Percentiles rank a stretch among this genome's conserved stretches.
Conservation (phyloP, 2,113 vertebrate species). For the Hypocryptadius cinnamomeus region DNA sequence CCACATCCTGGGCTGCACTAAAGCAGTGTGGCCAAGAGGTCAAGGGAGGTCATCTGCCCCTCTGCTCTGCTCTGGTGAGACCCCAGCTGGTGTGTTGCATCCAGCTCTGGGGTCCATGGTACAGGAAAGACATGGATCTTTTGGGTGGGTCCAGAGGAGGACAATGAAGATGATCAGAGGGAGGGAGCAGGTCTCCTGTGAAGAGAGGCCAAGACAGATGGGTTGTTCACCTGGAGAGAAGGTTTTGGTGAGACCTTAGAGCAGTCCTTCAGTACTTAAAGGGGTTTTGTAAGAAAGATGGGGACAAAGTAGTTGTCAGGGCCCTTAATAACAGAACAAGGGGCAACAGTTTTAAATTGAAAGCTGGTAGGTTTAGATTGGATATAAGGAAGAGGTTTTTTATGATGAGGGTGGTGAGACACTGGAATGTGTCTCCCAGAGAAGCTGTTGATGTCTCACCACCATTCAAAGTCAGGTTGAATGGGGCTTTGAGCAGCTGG, state of each 20-base stretch:
- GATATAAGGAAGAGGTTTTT: not conserved
- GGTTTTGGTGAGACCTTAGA: not conserved
- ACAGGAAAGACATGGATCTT: not conserved
- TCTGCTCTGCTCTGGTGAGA: not conserved
- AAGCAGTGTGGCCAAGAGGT: not conserved
- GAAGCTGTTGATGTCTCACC: not conserved
- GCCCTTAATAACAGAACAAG: not conserved
- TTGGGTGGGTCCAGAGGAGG: not conserved
- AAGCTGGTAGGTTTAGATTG: not conserved
- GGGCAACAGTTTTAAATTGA: not conserved
- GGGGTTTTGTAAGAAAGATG: not conserved
- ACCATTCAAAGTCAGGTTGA: not conserved
- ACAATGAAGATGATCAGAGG: too few relatives aligned
- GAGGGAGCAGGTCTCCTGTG: not conserved
- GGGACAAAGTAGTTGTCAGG: not conserved
- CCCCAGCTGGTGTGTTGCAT: not conserved
- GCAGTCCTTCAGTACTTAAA: not conserved
- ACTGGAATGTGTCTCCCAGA: not conserved
- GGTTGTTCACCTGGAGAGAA: not conserved
- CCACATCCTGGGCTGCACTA: not conserved
- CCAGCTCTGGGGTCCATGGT: not conserved
- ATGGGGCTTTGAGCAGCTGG: not conserved
- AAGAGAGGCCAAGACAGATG: not conserved
- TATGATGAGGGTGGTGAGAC: not conserved
- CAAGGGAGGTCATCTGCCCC: not conserved